These are phyloP conservation scores for Ictalurus punctatus DNA, from an alignment of 2,113 vertebrate species.

Conservation along the genomic window DNA sequence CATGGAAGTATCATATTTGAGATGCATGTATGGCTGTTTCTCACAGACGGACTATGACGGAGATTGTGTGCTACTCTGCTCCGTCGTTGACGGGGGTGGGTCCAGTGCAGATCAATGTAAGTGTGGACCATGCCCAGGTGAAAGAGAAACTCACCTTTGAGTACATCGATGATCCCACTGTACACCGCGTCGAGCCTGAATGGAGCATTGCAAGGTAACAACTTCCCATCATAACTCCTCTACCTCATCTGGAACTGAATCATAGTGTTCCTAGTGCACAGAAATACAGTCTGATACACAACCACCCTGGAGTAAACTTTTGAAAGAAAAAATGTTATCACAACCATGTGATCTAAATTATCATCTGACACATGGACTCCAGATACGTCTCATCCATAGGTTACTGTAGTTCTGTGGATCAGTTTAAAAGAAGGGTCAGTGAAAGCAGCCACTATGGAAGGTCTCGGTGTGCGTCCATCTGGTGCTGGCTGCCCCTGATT, in stretches of 20 bases:
- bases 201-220: slow-evolving; percentile 96
- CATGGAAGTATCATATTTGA: neutral
- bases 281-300: neutral
- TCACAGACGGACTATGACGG: slow-evolving; percentile 83
- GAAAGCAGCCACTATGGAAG: slow-evolving; percentile 1
- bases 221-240: neutral
- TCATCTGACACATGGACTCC: neutral
- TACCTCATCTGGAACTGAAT: neutral
- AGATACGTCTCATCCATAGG: too few species aligned
- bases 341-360: neutral
- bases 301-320: neutral
- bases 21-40: neutral
- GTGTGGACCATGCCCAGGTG: slow-evolving; percentile 87
- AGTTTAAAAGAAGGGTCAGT: neutral
- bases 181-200: slow-evolving; percentile 90
- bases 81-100: slow-evolving; percentile 85
- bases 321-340: neutral
- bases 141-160: slow-evolving; percentile 84
- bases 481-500: slow-evolving; percentile 5
- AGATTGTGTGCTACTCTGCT: slow-evolving; percentile 90
- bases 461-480: slow-evolving; percentile 19
- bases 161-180: slow-evolving; percentile 94
- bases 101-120: slow-evolving; percentile 83
- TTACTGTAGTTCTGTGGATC: neutral
- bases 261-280: neutral